phyloP scores from a whole-genome alignment of 2,797 vertebrate genomes.

The Alca torda region DNA sequence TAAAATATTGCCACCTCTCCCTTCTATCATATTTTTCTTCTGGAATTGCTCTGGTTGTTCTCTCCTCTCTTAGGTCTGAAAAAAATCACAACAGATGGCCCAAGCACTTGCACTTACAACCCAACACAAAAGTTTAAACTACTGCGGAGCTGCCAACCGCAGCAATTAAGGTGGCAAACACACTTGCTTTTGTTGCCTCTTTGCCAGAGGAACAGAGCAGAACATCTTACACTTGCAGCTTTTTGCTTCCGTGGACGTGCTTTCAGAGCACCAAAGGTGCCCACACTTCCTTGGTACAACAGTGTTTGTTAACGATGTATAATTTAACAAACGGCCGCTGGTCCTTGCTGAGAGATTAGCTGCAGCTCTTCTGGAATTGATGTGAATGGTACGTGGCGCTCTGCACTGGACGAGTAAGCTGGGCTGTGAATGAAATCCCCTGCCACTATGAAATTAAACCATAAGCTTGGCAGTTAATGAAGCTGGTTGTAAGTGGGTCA shows the following conservation, averaged over 20 bases:
- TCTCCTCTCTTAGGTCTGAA: neutral
- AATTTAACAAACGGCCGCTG: neutral
- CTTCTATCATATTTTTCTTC: neutral
- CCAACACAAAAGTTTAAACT: neutral
- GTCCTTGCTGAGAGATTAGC: neutral
- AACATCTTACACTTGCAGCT: neutral
- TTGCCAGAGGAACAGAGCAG: neutral
- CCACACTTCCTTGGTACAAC: neutral
- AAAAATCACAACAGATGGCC: neutral
- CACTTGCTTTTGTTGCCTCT: neutral
- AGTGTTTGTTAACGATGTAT: neutral
- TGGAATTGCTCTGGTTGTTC: neutral
- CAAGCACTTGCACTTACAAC: neutral
- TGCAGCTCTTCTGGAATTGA: neutral
- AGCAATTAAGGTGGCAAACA: neutral
- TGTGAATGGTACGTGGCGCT: neutral
- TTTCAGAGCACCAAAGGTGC: neutral
- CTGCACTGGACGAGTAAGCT: neutral
- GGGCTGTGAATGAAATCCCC: neutral
- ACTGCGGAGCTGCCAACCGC: neutral
- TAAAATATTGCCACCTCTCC: neutral
- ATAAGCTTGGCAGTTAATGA: neutral
- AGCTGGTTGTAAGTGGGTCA: neutral
- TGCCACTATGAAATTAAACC: neutral
- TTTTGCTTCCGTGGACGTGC: neutral